phyloP scores from a whole-genome alignment of 2,797 vertebrate species.

The Dendrocincla fuliginosa region DNA sequence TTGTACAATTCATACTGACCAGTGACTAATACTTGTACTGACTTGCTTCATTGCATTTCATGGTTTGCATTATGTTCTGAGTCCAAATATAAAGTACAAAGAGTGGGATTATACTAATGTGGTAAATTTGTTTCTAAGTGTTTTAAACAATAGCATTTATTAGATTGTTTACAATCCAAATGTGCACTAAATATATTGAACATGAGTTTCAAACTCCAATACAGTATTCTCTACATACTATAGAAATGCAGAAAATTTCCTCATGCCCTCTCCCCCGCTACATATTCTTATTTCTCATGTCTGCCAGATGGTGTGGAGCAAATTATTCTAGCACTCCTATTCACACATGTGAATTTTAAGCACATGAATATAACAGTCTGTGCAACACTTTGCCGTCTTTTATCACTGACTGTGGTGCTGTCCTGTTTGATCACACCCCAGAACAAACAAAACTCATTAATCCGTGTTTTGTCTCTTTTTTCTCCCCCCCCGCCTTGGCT shows the following conservation, averaged over 20 bases:
- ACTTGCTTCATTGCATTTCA: neutral
- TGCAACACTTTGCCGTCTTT: constrained; percentile 22
- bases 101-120: neutral
- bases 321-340: constrained; percentile 67
- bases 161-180: constrained; percentile 44
- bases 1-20: neutral
- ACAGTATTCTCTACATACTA: constrained; percentile 25
- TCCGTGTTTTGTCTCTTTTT: neutral
- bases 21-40: neutral
- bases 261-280: neutral
- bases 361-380: constrained; percentile 56
- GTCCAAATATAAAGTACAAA: neutral
- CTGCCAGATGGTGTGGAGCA: constrained; percentile 72
- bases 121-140: neutral
- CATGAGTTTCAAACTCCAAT: constrained; percentile 23
- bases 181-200: neutral
- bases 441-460: constrained; percentile 18
- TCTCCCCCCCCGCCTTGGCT: neutral
- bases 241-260: constrained; percentile 24
- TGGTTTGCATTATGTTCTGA: neutral
- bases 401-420: constrained; percentile 6
- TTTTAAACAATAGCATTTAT: constrained; percentile 31
- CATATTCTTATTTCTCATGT: constrained; percentile 29
- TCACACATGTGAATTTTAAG: constrained; percentile 68
- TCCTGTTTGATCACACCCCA: constrained; percentile 35